A percentile compares a stretch with the other conserved stretches of the same genome.
Evolutionary conservation across 2,888 invertebrate species (phyloP).

Genomic region (Stenichneumon culpator): DNA sequence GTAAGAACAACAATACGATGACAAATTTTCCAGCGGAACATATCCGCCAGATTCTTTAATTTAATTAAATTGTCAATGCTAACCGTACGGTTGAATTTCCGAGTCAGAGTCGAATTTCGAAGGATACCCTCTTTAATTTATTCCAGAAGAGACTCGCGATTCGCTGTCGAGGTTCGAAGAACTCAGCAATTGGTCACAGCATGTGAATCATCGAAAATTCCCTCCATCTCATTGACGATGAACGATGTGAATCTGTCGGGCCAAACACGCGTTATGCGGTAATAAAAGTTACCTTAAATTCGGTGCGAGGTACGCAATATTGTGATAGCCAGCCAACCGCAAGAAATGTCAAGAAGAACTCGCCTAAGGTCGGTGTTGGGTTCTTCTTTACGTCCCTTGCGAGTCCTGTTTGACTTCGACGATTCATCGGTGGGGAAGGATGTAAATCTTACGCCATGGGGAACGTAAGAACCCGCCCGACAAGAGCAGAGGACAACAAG

Average conservation of each 20-base stretch:
- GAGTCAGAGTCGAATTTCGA: background rate
- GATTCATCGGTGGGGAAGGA: conserved; percentile 30
- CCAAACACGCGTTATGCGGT: background rate
- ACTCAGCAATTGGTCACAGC: background rate
- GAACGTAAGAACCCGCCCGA: conserved; percentile 9
- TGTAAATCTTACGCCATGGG: conserved; percentile 28
- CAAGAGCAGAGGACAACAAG: background rate
- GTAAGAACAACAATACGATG: background rate
- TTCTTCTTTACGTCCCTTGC: background rate
- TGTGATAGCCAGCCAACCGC: conserved; percentile 30
- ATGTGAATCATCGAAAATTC: conserved; percentile 23
- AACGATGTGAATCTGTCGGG: background rate
- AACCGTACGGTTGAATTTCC: background rate
- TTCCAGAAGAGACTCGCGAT: background rate
- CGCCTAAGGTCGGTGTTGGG: conserved; percentile 4
- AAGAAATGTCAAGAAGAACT: conserved; percentile 5
- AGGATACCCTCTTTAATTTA: background rate
- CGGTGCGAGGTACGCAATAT: background rate
- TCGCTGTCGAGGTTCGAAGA: background rate
- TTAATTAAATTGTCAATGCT: background rate
- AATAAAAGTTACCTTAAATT: conserved; percentile 32
- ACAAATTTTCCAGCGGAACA: background rate
- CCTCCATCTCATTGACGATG: background rate
- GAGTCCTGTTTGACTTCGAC: conserved; percentile 13
- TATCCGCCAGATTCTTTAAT: background rate